Evolutionary conservation across 2,113 vertebrate species (phyloP), one percentile per base, ranked within the genome.

Genomic region (Urocynchramus pylzowi): DNA sequence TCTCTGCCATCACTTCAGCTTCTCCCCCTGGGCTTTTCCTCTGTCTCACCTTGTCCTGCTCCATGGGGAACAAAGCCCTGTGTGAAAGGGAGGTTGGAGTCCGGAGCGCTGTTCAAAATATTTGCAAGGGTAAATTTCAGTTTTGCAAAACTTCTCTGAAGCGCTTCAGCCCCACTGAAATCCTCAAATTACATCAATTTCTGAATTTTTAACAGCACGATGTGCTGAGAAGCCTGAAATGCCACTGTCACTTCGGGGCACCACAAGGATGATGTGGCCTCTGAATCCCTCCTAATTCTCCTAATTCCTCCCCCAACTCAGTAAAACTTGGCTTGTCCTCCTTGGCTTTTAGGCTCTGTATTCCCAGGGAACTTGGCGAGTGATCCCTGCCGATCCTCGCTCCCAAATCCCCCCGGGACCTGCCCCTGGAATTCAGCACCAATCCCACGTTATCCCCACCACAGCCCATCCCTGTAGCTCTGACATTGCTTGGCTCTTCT

Each of bases 61-160:
- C 4, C 21, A 2, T 1, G 6, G 0, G 1, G 52, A 39, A 4
- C 42, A 35, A 49, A 78, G 33, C 4, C 53, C 6, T 1, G 8
- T 0, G 1, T 3, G 31, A 35, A 54, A 65, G 31, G 56, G 15
- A 53, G 37, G 20, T 1, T 16, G 21, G 39, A 45, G 24, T 6
- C 39, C 35, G n/a, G 11, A 49, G 54, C 2, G 2, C 7, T 20
- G 45, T 5, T 49, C 27, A 6, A 22, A 54, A 6, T 8, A 11
- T 19, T 22, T 57, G 1, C 39, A 6, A 45, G 14, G 18, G 42
- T 10, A 7, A 42, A 70, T 54, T 67, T 27, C 33, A 22, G 39
- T 15, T 91, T 11, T 56, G 39, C 7, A 54, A 35, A 87, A 50
- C 23, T 4, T 4, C 33, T 33, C 61, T 11, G 7, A 35, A 52